Evolutionary conservation across 2,888 invertebrate genomes (phyloP).

Genomic region (Acrobeloides nanus): DNA sequence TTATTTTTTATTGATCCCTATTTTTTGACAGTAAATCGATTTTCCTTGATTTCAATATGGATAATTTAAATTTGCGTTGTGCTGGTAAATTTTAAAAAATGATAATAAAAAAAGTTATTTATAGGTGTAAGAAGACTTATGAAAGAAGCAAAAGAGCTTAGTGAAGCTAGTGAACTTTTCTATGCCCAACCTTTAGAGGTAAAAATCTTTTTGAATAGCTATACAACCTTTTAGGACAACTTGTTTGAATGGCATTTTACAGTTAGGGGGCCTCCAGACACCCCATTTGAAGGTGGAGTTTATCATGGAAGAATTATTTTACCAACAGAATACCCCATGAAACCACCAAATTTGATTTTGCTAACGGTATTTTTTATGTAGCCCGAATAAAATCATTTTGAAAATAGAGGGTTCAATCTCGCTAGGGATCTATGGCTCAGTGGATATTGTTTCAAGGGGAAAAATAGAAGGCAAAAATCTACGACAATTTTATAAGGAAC

Average conservation of each 20-base stretch:
- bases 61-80: too few species aligned
- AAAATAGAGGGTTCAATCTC: too few species aligned
- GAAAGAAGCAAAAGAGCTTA: slow-evolving; percentile 78
- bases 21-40: too few species aligned
- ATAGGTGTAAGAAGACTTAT: slow-evolving; percentile 83
- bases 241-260: slow-evolving; percentile 97
- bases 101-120: too few species aligned
- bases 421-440: too few species aligned
- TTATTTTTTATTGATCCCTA: too few species aligned
- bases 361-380: slow-evolving; percentile 66
- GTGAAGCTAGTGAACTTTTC: slow-evolving; percentile 79
- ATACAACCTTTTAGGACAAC: slow-evolving; percentile 64
- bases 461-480: not conserved
- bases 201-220: slow-evolving; percentile 10
- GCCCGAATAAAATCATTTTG: too few species aligned
- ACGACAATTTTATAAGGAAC: not conserved
- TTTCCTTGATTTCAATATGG: too few species aligned
- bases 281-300: slow-evolving; percentile 78
- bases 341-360: slow-evolving; percentile 86
- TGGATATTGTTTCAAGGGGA: too few species aligned
- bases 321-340: slow-evolving; percentile 92
- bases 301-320: slow-evolving; percentile 85
- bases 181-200: slow-evolving; percentile 77
- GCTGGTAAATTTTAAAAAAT: too few species aligned
- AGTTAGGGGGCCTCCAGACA: slow-evolving; percentile 76